Base-by-base conservation (phyloP, 2,797 vertebrate species). In the Brachyrhaphis roseni region DNA sequence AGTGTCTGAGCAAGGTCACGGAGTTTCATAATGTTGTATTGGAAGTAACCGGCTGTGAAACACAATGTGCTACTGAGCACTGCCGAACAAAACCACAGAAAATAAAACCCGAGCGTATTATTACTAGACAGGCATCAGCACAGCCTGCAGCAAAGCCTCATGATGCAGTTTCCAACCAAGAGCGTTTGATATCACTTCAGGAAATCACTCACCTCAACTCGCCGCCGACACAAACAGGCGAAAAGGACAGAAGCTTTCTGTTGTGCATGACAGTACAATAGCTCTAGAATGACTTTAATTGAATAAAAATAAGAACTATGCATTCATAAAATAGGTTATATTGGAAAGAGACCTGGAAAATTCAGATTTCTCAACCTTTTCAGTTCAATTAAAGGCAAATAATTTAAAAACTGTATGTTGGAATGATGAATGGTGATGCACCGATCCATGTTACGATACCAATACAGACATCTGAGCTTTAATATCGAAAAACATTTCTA, bases 21-120 rank as follows among this genome's bases (percentile, higher is more conserved):
- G n/a, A 71, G 77, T 90, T 90, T 88, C 84, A 81, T 76, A 80
- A 87, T 83, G 49, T 77, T 74, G 85, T 84, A 81, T 68, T 83
- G 82, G 82, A 82, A 83, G 82, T 78, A 78, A 47, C 49, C 80
- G 51, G 78, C 78, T 87, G 79, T 62, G 90, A 89, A 84, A 91
- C 64, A 81, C 79, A 79, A 53, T 79, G 83, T 78, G 77, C 70
- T 72, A 74, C 66, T 71, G 49, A 83, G 71, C 41, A 64, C 55
- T 70, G 45, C 71, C 49, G 78, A 34, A 85, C 82, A 76, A 87
- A 90, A 89, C 87, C 87, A 84, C 84, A 81, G 45, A 88, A 57
- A 68, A 87, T 16, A 66, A 73, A 73, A 79, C 26, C 55, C 28
- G 75, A 43, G 75, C 74, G 8, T 76, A 81, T 84, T 78, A 76